phyloP scores from a whole-genome alignment of 2,888 invertebrate species.

The Hermaeophaga mercurialis region DNA sequence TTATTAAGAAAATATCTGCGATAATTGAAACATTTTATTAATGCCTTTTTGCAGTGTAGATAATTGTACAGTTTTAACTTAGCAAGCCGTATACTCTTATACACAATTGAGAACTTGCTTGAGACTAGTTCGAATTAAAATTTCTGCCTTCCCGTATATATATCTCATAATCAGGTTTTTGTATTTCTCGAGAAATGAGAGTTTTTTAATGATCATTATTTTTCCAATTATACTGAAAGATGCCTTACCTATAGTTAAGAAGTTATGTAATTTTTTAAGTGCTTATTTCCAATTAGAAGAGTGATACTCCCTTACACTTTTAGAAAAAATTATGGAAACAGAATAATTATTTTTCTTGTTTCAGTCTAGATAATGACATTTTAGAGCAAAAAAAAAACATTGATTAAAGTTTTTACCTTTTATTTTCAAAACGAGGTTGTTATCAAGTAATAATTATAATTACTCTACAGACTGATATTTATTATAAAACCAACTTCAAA shows the following conservation, averaged over 20 bases:
- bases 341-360: slow-evolving; percentile 15
- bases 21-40: too few species aligned
- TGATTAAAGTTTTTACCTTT: too few species aligned
- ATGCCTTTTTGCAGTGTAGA: slow-evolving; percentile 21
- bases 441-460: too few species aligned
- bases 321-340: slow-evolving; percentile 14
- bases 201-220: slow-evolving; percentile 28
- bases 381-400: too few species aligned
- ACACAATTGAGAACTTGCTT: slow-evolving; percentile 24
- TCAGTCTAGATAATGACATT: slow-evolving; percentile 1
- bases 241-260: slow-evolving; percentile 23
- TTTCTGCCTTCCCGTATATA: slow-evolving; percentile 11
- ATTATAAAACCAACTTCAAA: too few species aligned
- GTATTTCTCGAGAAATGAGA: slow-evolving; percentile 24
- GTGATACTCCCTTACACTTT: slow-evolving; percentile 20
- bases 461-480: too few species aligned
- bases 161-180: slow-evolving; percentile 23
- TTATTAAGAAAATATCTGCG: too few species aligned
- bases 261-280: slow-evolving; percentile 28
- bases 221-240: slow-evolving; percentile 23
- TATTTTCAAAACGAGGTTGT: too few species aligned
- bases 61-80: slow-evolving; percentile 20
- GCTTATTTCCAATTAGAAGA: slow-evolving; percentile 24
- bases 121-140: slow-evolving; percentile 23
- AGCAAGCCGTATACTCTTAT: slow-evolving; percentile 15